Percentiles rank a stretch among this genome's conserved stretches.
These are phyloP conservation scores for Isoperla grammatica DNA, from an alignment of 2,888 invertebrate genomes.

Conservation along the genomic window DNA sequence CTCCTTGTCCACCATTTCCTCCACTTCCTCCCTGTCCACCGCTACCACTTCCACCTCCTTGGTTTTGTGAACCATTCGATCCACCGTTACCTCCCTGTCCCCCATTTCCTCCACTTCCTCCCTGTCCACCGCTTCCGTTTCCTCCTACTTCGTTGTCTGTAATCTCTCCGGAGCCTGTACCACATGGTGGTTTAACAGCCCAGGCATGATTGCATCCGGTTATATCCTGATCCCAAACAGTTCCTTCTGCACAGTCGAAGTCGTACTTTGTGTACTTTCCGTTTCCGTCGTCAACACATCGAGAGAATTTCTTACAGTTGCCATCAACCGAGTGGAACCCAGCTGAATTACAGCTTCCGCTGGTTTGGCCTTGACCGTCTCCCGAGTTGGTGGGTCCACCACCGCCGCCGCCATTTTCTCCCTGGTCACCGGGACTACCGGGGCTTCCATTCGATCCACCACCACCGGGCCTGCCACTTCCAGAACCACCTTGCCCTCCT, in stretches of 20 bases:
- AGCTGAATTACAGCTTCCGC: slow-evolving; percentile 46
- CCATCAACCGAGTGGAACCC: slow-evolving; percentile 59
- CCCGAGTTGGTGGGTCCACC: slow-evolving; percentile 36
- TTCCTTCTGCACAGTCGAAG: slow-evolving; percentile 52
- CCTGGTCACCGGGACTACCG: neutral
- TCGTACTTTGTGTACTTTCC: slow-evolving; percentile 46
- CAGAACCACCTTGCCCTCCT: slow-evolving; percentile 10
- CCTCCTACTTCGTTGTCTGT: slow-evolving; percentile 18
- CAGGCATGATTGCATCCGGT: slow-evolving; percentile 52
- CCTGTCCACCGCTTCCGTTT: slow-evolving; percentile 29
- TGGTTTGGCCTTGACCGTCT: neutral
- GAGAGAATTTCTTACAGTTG: slow-evolving; percentile 59
- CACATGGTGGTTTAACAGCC: slow-evolving; percentile 35
- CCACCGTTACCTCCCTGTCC: slow-evolving; percentile 23
- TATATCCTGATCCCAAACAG: slow-evolving; percentile 53
- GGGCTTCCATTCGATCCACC: slow-evolving; percentile 7
- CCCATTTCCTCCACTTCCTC: slow-evolving; percentile 24
- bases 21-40: slow-evolving; percentile 10
- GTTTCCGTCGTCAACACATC: slow-evolving; percentile 50
- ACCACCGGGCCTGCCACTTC: slow-evolving; percentile 9
- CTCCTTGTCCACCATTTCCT: slow-evolving; percentile 16
- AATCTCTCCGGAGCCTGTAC: slow-evolving; percentile 16
- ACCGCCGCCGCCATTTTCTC: slow-evolving; percentile 3
- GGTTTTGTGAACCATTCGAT: no score
- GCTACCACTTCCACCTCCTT: neutral